Evolutionary conservation across 2,113 vertebrate species (phyloP), one percentile per base, ranked within the genome.

Genomic region (human): DNA sequence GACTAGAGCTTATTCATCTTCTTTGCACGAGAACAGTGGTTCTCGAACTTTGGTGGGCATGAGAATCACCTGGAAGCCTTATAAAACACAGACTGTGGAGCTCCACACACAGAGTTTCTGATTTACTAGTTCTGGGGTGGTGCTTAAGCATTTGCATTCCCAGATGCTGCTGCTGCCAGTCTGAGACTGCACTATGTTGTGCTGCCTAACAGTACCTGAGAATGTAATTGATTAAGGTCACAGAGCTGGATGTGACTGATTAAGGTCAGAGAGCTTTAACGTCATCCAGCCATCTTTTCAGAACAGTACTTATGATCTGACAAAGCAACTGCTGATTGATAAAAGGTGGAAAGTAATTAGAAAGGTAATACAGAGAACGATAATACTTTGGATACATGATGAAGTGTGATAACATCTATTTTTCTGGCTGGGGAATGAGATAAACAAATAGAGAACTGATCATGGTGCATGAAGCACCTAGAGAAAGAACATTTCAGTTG

Each of bases 111-210:
- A 2, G 52, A 45, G 35, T 43, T 43, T 64, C 27, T 1, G 7
- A 48, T 20, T 91, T 52, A 10, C 6, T 27, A 5, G 59, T 55
- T 48, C 81, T 66, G 43, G 90, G 57, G 20, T 5, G 57, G 66
- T n/a, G 84, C 81, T 75, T 13, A 3, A 23, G 16, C 17, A 3
- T 6, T 27, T 22, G 79, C 80, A 5, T 79, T 81, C 52, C 32
- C 23, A 55, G 61, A 11, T 12, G 38, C 48, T 30, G 25, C 35
- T 35, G 32, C 89, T 18, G 80, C 59, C 8, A 16, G 27, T 43
- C 40, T 22, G 76, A 83, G n/a, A 12, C 35, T 13, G 14, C 45
- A 1, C 59, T n/a, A 0, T 16, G 9, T 16, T 20, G 12, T 4
- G 83, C 8, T 25, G 66, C 25, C 14, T 1, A 22, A 9, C 1